These are phyloP conservation scores for Arizona elegans DNA, from an alignment of 2,113 vertebrate species.

Conservation along the genomic window DNA sequence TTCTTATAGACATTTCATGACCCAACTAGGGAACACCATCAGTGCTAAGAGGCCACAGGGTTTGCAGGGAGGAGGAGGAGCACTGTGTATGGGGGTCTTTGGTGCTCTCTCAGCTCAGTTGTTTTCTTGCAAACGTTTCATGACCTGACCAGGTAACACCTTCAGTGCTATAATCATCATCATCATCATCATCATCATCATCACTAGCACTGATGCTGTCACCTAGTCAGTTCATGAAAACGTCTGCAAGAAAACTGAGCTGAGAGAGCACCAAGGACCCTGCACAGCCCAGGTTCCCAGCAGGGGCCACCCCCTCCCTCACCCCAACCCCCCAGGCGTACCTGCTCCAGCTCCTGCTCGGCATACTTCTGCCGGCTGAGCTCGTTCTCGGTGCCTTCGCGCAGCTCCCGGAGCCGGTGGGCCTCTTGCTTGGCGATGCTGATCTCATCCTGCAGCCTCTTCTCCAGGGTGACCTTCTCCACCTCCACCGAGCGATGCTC, in stretches of 20 bases:
- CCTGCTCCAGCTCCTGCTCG: constrained; percentile 95
- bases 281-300: no score
- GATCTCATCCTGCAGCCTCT: constrained; percentile 94
- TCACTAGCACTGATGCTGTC: no score
- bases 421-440: constrained; percentile 94
- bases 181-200: no score
- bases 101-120: no score
- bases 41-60: no score
- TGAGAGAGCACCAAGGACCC: background rate
- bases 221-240: background rate
- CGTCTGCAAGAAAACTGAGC: no score
- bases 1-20: no score
- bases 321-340: constrained; percentile 37
- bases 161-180: no score
- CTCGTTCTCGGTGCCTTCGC: constrained; percentile 93
- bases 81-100: background rate
- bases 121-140: no score
- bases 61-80: background rate
- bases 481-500: constrained; percentile 95
- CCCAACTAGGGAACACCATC: no score
- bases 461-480: constrained; percentile 95
- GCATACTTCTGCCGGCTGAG: constrained; percentile 95
- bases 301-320: no score
- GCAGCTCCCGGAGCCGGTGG: constrained; percentile 86
- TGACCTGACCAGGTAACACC: no score